Conservation (phyloP, 2,888 invertebrate species). For the Adelognathus sp. region DNA sequence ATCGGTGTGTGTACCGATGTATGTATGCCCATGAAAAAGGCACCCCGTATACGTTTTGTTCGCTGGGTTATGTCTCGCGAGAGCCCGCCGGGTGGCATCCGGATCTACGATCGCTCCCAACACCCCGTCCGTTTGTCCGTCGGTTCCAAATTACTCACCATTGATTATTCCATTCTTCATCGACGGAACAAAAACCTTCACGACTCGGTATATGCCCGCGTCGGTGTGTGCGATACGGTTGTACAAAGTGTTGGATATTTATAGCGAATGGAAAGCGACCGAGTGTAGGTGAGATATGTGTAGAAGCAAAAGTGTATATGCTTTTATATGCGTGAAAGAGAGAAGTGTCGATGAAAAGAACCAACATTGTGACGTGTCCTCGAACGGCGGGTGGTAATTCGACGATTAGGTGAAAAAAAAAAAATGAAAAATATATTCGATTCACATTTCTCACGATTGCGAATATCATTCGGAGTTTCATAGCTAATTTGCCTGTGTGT, state of each 20-base stretch:
- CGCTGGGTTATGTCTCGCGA: slow-evolving; percentile 24
- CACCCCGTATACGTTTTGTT: background rate
- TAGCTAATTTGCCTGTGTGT: too few relatives aligned
- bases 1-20: slow-evolving; percentile 9
- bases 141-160: slow-evolving; percentile 50
- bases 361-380: slow-evolving; percentile 18
- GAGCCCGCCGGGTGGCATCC: slow-evolving; percentile 57
- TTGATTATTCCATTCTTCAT: slow-evolving; percentile 49
- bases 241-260: background rate
- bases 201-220: slow-evolving; percentile 1
- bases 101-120: slow-evolving; percentile 44
- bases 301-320: too few relatives aligned
- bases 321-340: background rate
- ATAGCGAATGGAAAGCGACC: background rate
- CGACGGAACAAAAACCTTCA: slow-evolving; percentile 28
- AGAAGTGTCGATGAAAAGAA: background rate
- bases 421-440: slow-evolving; percentile 22
- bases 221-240: background rate
- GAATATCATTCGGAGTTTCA: slow-evolving; percentile 27
- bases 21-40: slow-evolving; percentile 1
- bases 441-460: slow-evolving; percentile 40
- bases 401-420: slow-evolving; percentile 38
- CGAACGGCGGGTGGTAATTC: slow-evolving; percentile 52
- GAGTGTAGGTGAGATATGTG: slow-evolving; percentile 20
- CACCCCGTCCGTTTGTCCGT: slow-evolving; percentile 26